phyloP scores from a whole-genome alignment of 2,888 invertebrate species.

The Arenicola marina region DNA sequence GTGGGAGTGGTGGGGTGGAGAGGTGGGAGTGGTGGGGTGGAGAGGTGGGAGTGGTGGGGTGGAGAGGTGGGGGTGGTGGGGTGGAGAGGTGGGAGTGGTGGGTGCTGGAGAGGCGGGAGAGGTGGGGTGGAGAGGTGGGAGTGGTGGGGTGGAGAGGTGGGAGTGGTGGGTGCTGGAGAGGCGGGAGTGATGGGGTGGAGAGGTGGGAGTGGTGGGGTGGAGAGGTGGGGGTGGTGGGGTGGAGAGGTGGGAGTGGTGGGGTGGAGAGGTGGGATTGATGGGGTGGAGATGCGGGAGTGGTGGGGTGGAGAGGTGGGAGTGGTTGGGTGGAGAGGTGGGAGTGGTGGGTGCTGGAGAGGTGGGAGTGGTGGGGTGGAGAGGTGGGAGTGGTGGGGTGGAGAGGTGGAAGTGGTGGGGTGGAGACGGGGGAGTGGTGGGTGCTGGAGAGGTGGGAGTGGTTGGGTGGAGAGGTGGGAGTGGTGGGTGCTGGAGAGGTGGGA shows the following conservation, averaged over 20 bases:
- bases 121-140: not conserved
- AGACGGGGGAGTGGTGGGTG: not conserved
- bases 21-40: not conserved
- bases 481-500: not conserved
- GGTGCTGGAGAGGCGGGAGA: not conserved
- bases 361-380: not conserved
- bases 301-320: not conserved
- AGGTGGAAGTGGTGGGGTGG: not conserved
- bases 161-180: not conserved
- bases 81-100: no score
- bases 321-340: not conserved
- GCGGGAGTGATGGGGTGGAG: not conserved
- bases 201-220: not conserved
- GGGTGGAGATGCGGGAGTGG: not conserved
- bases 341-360: no score
- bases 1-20: not conserved
- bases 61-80: not conserved
- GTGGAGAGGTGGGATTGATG: not conserved
- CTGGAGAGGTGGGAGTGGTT: no score
- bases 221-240: no score
- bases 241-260: not conserved
- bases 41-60: not conserved
- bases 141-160: not conserved
- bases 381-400: not conserved
- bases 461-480: not conserved